Evolutionary conservation across 2,888 invertebrate genomes (phyloP).

Genomic region (Scaptomyza tumidula): DNA sequence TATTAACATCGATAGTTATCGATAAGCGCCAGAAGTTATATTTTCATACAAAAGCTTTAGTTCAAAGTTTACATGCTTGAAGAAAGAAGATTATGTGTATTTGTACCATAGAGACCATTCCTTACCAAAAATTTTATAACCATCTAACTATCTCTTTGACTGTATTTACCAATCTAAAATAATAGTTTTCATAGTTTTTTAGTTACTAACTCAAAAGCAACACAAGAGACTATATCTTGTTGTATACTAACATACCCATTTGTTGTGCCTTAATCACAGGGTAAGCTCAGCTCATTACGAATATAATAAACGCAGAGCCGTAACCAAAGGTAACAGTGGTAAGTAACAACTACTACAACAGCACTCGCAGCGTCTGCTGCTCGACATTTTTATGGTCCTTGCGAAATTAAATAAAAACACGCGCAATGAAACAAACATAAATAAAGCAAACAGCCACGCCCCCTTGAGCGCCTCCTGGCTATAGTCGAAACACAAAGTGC

Average conservation of each 20-base stretch:
- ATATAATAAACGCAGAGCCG: constrained; percentile 56
- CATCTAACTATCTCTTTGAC: too few relatives aligned
- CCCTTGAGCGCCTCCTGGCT: not conserved
- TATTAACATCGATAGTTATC: too few relatives aligned
- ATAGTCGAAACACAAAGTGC: constrained; percentile 35
- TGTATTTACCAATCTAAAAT: too few relatives aligned
- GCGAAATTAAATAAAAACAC: constrained; percentile 76
- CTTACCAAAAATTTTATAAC: too few relatives aligned
- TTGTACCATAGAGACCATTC: too few relatives aligned
- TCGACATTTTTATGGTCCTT: constrained; percentile 59
- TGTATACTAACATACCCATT: not conserved
- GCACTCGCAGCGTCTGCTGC: constrained; percentile 22
- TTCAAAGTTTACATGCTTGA: too few relatives aligned
- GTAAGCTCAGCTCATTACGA: constrained; percentile 53
- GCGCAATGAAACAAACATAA: constrained; percentile 67
- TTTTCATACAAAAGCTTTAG: too few relatives aligned
- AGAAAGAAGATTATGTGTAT: too few relatives aligned
- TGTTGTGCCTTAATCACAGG: not conserved
- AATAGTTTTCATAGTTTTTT: too few relatives aligned
- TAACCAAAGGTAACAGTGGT: constrained; percentile 36
- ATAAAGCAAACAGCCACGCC: constrained; percentile 41
- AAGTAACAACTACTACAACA: not conserved
- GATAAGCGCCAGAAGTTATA: too few relatives aligned
- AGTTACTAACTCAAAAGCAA: too few relatives aligned
- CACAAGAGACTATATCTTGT: too few relatives aligned